A percentile compares a stretch with the other conserved stretches of the same genome.
phyloP scores from a whole-genome alignment of 1,140 invertebrate species.

The Diabrotica undecimpunctata region DNA sequence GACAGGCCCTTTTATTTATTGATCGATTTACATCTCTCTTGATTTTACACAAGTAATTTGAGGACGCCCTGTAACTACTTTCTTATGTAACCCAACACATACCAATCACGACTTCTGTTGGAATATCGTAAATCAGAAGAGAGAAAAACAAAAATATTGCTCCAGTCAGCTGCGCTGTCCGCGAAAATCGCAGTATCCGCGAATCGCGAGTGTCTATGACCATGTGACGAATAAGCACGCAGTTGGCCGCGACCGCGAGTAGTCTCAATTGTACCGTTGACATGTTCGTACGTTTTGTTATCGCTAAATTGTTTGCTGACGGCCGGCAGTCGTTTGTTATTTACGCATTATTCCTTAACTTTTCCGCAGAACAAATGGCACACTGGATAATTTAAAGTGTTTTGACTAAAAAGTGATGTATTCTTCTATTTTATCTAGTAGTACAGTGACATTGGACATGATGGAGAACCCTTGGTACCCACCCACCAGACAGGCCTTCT shows the following conservation, averaged over 20 bases:
- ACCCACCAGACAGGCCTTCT: slow-evolving; percentile 22
- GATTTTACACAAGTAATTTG: no score
- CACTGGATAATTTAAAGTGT: not conserved
- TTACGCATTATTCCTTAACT: not conserved
- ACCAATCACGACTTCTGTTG: no score
- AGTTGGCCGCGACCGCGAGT: slow-evolving; percentile 19
- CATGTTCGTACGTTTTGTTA: slow-evolving; percentile 4
- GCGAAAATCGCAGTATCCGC: slow-evolving; percentile 2
- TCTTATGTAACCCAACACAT: no score
- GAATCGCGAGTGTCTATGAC: not conserved
- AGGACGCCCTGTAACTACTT: no score
- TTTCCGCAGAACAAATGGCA: not conserved
- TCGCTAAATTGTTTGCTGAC: not conserved
- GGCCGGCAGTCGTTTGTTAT: not conserved
- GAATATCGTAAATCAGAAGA: not conserved
- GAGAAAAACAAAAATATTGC: not conserved
- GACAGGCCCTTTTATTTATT: no score
- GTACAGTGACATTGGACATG: slow-evolving; percentile 3
- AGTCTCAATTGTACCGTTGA: not conserved
- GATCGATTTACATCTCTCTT: no score
- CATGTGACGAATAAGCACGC: slow-evolving; percentile 13
- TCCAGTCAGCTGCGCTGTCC: not conserved
- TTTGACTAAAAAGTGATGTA: slow-evolving; percentile 7
- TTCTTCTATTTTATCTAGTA: not conserved
- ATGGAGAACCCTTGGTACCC: slow-evolving; percentile 32